These are phyloP conservation scores for Perca fluviatilis DNA, from an alignment of 2,113 vertebrate species.

Conservation along the genomic window DNA sequence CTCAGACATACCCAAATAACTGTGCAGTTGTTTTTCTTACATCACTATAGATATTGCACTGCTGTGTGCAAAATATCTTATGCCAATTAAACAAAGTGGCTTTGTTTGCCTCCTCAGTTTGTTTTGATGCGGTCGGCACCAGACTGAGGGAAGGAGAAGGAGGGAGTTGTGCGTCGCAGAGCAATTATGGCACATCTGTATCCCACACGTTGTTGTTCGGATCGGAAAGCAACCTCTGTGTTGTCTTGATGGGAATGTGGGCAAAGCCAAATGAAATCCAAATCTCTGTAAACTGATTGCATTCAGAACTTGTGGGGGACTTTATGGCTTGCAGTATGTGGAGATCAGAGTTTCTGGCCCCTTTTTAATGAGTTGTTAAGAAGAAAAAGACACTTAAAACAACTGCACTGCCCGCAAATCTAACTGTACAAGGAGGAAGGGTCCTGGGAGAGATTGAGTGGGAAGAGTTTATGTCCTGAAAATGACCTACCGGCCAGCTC, in stretches of 20 bases:
- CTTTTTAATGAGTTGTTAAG: conserved; percentile 64
- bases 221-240: conserved; percentile 12
- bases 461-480: conserved; percentile 68
- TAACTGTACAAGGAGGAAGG: conserved; percentile 19
- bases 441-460: conserved; percentile 52
- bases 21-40: conserved; percentile 23
- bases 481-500: conserved; percentile 59
- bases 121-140: conserved; percentile 46
- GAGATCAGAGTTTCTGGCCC: conserved; percentile 64
- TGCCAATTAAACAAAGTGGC: conserved; percentile 44
- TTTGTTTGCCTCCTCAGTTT: conserved; percentile 16
- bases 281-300: conserved; percentile 46
- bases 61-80: conserved; percentile 24
- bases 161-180: conserved; percentile 24
- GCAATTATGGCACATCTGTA: conserved; percentile 57
- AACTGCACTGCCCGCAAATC: conserved; percentile 38
- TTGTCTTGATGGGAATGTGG: conserved; percentile 41
- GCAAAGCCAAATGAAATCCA: conserved; percentile 53
- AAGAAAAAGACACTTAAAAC: conserved; percentile 35
- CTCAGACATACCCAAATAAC: neutral
- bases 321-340: conserved; percentile 46
- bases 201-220: conserved; percentile 33
- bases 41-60: neutral
- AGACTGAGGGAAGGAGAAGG: neutral
- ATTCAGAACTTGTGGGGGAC: neutral